Conservation (phyloP, 2,797 vertebrate species). For the Xenopus petersii region DNA sequence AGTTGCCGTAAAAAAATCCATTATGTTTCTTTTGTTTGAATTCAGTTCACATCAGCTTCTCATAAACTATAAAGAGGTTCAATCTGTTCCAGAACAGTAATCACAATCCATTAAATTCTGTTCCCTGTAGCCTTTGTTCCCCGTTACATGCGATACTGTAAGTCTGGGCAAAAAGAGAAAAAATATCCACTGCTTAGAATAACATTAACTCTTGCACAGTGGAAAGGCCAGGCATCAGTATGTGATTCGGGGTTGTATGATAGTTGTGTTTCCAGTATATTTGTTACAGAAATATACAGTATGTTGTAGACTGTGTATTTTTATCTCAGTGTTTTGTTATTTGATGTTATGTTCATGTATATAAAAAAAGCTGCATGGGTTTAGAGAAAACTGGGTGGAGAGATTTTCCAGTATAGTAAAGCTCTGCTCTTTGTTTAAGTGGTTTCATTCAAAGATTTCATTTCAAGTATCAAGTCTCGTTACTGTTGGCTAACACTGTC, state of each 20-base stretch:
- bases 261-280: too few relatives aligned
- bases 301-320: too few relatives aligned
- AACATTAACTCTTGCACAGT: background rate
- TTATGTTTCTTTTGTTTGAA: conserved; percentile 67
- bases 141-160: conserved; percentile 62
- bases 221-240: background rate
- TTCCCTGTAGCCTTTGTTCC: conserved; percentile 82
- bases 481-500: too few relatives aligned
- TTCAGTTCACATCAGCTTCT: conserved; percentile 82
- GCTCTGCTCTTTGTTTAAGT: too few relatives aligned
- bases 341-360: too few relatives aligned
- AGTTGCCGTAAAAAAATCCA: conserved; percentile 63
- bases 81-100: conserved; percentile 90
- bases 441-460: too few relatives aligned
- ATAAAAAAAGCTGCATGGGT: too few relatives aligned
- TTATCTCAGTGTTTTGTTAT: too few relatives aligned
- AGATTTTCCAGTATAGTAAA: too few relatives aligned
- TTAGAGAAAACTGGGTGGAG: too few relatives aligned
- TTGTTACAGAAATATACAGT: too few relatives aligned
- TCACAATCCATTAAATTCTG: conserved; percentile 84
- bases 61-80: conserved; percentile 74
- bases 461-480: too few relatives aligned
- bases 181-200: conserved; percentile 16
- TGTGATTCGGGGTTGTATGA: background rate
- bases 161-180: conserved; percentile 45